phyloP scores from a whole-genome alignment of 2,113 vertebrate species.

The Redunca redunca region DNA sequence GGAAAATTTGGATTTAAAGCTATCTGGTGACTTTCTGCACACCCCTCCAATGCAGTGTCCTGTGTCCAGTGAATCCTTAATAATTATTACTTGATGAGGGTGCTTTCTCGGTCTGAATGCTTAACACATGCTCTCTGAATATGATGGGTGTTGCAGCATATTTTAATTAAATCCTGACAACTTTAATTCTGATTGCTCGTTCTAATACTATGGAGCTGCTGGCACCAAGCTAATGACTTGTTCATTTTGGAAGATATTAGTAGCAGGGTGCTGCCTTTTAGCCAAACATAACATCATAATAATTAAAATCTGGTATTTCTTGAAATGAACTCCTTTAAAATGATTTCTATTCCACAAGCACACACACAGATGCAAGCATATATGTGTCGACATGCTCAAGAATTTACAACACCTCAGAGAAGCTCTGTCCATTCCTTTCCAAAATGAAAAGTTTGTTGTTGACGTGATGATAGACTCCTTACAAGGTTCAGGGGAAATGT shows the following conservation, averaged over 20 bases:
- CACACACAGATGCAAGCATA: conserved; percentile 47
- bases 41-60: neutral
- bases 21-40: neutral
- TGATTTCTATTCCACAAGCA: conserved; percentile 44
- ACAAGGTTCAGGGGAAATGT: conserved; percentile 69
- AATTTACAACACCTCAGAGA: conserved; percentile 57
- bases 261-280: conserved; percentile 49
- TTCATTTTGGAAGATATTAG: conserved; percentile 54
- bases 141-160: conserved; percentile 31
- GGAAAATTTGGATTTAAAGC: conserved; percentile 67
- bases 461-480: conserved; percentile 53
- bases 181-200: conserved; percentile 57
- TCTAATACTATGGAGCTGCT: conserved; percentile 41
- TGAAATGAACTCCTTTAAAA: conserved; percentile 51
- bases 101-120: conserved; percentile 18
- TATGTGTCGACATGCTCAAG: neutral
- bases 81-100: conserved; percentile 65
- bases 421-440: conserved; percentile 52
- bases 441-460: conserved; percentile 62
- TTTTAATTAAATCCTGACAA: conserved; percentile 74
- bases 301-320: conserved; percentile 69
- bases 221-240: conserved; percentile 56
- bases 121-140: conserved; percentile 39
- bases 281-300: conserved; percentile 59
- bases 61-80: neutral